Evolutionary conservation across 2,797 vertebrate species (phyloP).

Genomic region (Limosa lapponica): DNA sequence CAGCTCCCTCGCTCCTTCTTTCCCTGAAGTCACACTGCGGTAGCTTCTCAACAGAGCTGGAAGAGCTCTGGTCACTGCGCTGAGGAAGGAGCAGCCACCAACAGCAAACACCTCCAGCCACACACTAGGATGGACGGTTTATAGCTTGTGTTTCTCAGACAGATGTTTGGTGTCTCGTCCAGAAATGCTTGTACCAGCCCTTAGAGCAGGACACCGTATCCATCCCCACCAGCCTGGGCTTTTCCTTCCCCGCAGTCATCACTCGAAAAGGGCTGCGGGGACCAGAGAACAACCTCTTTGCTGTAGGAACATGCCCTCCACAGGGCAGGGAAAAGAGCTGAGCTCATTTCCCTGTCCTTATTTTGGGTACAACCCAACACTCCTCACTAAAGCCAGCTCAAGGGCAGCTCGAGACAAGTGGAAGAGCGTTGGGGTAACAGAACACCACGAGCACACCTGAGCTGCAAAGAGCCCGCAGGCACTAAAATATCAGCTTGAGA

Average conservation of each 20-base stretch:
- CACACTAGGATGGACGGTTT: background rate
- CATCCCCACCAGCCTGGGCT: background rate
- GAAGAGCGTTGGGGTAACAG: background rate
- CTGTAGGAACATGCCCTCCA: background rate
- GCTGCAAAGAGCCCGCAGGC: background rate
- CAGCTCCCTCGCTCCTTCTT: background rate
- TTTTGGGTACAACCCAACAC: background rate
- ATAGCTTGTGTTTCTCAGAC: background rate
- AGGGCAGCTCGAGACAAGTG: background rate
- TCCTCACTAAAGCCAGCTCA: background rate
- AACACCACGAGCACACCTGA: rapidly evolving
- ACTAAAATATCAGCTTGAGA: background rate
- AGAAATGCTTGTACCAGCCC: background rate
- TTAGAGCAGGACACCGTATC: background rate
- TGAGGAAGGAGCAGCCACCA: background rate
- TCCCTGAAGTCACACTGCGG: background rate
- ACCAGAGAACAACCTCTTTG: background rate
- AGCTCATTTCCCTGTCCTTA: background rate
- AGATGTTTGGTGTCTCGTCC: background rate
- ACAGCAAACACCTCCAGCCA: background rate
- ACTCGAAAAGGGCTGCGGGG: rapidly evolving
- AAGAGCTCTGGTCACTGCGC: rapidly evolving
- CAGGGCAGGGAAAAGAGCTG: background rate
- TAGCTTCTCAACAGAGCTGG: background rate
- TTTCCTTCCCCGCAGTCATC: background rate